A percentile compares a stretch with the other conserved stretches of the same genome.
Evolutionary conservation across 2,113 vertebrate genomes (phyloP).

Genomic region (Sisor rabdophorus): DNA sequence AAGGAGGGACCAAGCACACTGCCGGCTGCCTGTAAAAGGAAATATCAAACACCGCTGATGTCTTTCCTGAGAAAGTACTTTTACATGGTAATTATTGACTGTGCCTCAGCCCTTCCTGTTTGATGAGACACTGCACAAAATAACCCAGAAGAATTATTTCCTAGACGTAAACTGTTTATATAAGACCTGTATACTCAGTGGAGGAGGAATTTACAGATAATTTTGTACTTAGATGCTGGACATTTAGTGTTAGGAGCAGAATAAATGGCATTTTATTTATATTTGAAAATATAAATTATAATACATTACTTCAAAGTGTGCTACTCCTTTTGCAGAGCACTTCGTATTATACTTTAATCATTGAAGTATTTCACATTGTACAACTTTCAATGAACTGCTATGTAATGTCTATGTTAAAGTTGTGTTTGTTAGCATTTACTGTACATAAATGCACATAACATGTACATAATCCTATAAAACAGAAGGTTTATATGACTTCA

Average conservation of each 20-base stretch:
- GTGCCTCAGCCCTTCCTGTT: constrained; percentile 55
- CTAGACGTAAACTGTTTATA: constrained; percentile 52
- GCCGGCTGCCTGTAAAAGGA: constrained; percentile 49
- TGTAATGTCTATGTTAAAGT: neutral
- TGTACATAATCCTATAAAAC: neutral
- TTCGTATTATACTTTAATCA: neutral
- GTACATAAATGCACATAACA: neutral
- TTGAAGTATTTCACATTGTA: neutral
- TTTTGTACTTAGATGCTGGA: constrained; percentile 16
- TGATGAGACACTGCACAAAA: constrained; percentile 49
- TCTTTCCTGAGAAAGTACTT: constrained; percentile 53
- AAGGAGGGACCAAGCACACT: constrained; percentile 22
- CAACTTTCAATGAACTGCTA: neutral
- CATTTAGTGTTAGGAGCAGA: neutral
- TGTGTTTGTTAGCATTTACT: neutral
- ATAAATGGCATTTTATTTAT: neutral
- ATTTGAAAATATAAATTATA: neutral
- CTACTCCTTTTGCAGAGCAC: neutral
- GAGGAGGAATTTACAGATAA: constrained; percentile 37
- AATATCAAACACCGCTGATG: constrained; percentile 52
- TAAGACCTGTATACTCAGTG: constrained; percentile 40
- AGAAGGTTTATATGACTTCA: neutral
- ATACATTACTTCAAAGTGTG: neutral
- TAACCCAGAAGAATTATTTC: constrained; percentile 45
- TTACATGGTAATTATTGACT: constrained; percentile 54